A percentile compares a stretch with the other conserved stretches of the same genome.
Conservation (phyloP, 2,888 invertebrate species). For the Drosophila rellima region DNA sequence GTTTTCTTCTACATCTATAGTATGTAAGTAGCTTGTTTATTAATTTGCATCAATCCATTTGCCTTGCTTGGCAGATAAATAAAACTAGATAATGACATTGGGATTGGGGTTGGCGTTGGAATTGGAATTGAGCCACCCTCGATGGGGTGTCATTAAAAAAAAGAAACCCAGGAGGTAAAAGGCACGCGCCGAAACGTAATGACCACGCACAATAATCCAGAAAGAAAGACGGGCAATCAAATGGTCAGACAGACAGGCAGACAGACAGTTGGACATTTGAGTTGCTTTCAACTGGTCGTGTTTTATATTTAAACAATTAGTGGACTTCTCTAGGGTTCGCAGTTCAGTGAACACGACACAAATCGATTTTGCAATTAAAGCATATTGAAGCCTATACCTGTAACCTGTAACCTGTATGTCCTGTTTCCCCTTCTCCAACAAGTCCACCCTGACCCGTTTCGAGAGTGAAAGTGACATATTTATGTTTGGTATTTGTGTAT, state of each 20-base stretch:
- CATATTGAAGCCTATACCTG: slow-evolving; percentile 44
- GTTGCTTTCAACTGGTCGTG: slow-evolving; percentile 44
- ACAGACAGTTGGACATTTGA: slow-evolving; percentile 24
- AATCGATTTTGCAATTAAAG: slow-evolving; percentile 80
- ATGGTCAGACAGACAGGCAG: slow-evolving; percentile 32
- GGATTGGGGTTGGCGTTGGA: slow-evolving; percentile 6
- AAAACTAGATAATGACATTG: slow-evolving; percentile 43
- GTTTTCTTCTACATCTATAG: not conserved
- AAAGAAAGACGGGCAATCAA: slow-evolving; percentile 49
- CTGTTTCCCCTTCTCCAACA: slow-evolving; percentile 1
- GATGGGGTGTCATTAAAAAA: slow-evolving; percentile 50
- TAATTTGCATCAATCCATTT: slow-evolving; percentile 54
- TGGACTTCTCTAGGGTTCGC: slow-evolving; percentile 31
- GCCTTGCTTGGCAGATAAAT: slow-evolving; percentile 17
- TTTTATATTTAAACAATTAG: slow-evolving; percentile 63
- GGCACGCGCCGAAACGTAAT: slow-evolving; percentile 58
- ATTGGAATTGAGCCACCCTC: slow-evolving; percentile 42
- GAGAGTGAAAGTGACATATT: slow-evolving; percentile 72
- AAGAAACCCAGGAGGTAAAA: slow-evolving; percentile 18
- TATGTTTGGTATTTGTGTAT: slow-evolving; percentile 46
- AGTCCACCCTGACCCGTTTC: slow-evolving; percentile 39
- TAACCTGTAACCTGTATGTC: slow-evolving; percentile 7
- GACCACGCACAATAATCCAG: slow-evolving; percentile 72
- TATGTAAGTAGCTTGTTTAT: slow-evolving; percentile 40
- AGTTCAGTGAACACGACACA: slow-evolving; percentile 55